Base-by-base conservation (phyloP, 2,113 vertebrate genomes). In the Triplophysa tibetana region DNA sequence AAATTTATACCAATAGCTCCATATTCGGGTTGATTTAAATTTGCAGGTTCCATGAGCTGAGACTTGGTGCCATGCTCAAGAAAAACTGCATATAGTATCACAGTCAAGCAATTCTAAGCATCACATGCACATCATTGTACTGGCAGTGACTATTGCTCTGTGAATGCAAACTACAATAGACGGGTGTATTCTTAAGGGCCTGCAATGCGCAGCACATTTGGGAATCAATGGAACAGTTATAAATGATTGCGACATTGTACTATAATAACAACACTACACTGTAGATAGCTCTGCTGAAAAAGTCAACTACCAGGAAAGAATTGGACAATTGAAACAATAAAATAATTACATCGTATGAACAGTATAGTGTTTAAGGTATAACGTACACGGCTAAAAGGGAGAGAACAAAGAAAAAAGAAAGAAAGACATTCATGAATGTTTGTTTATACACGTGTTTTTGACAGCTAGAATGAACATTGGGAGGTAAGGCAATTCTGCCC, bases 81-180 rank as follows among this genome's bases (percentile, higher is more conserved):
- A 3, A 33, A 14, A 67, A 26, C 58, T 66, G 67, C 43, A 19
- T n/a, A 72, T 24, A 21, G 48, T 23, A 52, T 76, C 65, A 52
- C 58, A 62, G 60, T 64, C 24, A 38, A 82, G 60, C 41, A 50
- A 13, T 75, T 75, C 65, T 41, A 33, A 63, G n/a, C 21, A 45
- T 82, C 83, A 84, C 83, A 84, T 84, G 83, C 48, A 66, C 48
- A 66, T 66, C 41, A 76, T 84, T 84, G 54, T 33, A 17, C 17
- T 65, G 58, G 29, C 19, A 67, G 5, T 2, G n/a, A 29, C 3
- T 48, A 38, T 45, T 33, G n/a, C 41, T 56, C 9, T 10, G 58
- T 50, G 21, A 62, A 56, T 65, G 38, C 17, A 65, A 61, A 58
- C 61, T 23, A 84, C 80, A 79, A 78, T 79, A 52, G 66, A 0